Conservation (phyloP, 2,113 vertebrate genomes). For the Oreocharis arfaki region DNA sequence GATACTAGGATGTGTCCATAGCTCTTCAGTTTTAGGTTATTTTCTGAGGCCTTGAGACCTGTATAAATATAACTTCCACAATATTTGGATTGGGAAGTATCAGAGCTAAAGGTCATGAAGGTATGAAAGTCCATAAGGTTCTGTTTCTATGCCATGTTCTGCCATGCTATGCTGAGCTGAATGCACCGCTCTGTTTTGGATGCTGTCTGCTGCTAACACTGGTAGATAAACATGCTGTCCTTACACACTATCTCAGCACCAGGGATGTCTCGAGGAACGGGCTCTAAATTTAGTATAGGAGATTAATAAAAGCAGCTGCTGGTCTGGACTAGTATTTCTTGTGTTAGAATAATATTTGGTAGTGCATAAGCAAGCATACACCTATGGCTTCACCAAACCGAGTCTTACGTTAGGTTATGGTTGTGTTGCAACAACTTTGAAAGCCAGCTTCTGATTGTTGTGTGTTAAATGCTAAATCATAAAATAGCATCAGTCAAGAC, state of each 20-base stretch:
- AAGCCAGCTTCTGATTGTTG: background rate
- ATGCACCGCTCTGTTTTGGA: background rate
- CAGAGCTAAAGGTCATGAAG: background rate
- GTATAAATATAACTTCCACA: background rate
- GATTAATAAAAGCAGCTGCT: background rate
- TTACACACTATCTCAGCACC: background rate
- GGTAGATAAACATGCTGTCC: background rate
- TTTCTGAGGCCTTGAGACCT: background rate
- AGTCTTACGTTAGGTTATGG: background rate
- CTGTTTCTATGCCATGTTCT: background rate
- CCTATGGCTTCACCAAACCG: accelerated
- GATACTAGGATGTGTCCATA: background rate
- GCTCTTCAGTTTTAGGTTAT: background rate
- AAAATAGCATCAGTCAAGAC: background rate
- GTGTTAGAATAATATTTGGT: background rate
- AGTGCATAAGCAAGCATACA: background rate
- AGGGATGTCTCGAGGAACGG: background rate
- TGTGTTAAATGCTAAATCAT: background rate
- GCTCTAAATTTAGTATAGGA: background rate
- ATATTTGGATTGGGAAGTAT: background rate
- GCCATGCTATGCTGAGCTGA: background rate
- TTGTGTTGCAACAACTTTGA: background rate
- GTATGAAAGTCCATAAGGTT: background rate
- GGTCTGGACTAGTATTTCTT: background rate
- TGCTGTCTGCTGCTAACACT: background rate